Evolutionary conservation across 2,113 vertebrate species (phyloP).

Genomic region (Ranitomeya variabilis): DNA sequence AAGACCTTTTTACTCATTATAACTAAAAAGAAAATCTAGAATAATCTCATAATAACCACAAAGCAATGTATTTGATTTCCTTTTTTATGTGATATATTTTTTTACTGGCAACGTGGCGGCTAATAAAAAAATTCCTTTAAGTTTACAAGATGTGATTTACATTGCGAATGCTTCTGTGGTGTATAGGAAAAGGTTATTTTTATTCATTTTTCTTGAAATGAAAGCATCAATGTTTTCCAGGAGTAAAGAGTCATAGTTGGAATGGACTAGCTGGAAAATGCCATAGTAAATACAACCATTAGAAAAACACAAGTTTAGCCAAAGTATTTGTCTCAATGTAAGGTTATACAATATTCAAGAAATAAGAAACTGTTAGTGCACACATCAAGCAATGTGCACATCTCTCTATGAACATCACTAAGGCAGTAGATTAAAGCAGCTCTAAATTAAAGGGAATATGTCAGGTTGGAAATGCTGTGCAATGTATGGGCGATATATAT

Average conservation of each 20-base stretch:
- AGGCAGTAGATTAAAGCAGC: not conserved
- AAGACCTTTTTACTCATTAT: slow-evolving; percentile 30
- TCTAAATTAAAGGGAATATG: not conserved
- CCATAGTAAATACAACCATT: slow-evolving; percentile 31
- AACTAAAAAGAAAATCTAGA: slow-evolving; percentile 25
- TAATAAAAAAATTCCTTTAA: slow-evolving; percentile 50
- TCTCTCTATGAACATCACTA: not conserved
- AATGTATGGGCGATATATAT: too few relatives aligned
- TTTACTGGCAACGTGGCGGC: slow-evolving; percentile 43
- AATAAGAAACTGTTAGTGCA: not conserved
- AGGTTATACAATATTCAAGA: slow-evolving; percentile 28
- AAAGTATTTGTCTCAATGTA: slow-evolving; percentile 39
- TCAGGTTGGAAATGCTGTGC: too few relatives aligned
- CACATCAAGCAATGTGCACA: not conserved
- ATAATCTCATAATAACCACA: slow-evolving; percentile 40
- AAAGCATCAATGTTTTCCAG: slow-evolving; percentile 44
- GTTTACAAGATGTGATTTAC: slow-evolving; percentile 51
- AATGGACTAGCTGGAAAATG: slow-evolving; percentile 23
- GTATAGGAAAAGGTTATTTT: slow-evolving; percentile 6
- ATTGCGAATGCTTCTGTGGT: slow-evolving; percentile 51
- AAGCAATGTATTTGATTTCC: slow-evolving; percentile 44
- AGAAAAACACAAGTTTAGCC: slow-evolving; percentile 12
- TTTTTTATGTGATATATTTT: slow-evolving; percentile 40
- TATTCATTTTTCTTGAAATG: slow-evolving; percentile 14
- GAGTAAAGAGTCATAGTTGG: slow-evolving; percentile 26